Evolutionary conservation across 2,113 vertebrate species (phyloP).

Genomic region (Oryzias celebensis): DNA sequence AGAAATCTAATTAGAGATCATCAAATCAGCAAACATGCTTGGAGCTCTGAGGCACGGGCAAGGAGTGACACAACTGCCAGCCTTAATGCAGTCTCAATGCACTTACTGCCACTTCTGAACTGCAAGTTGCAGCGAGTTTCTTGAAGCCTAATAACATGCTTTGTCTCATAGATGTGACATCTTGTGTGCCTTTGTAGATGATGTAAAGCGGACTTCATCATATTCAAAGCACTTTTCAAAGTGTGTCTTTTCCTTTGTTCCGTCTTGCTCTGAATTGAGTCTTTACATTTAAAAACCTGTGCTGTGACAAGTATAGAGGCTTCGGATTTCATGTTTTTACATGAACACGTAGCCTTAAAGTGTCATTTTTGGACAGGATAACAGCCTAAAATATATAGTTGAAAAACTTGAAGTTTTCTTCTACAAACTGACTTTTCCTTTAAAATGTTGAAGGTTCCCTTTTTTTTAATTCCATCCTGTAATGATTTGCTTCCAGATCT

Average conservation of each 20-base stretch:
- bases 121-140: conserved; percentile 8
- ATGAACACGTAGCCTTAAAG: too few relatives aligned
- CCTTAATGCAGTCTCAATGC: conserved; percentile 30
- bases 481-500: too few relatives aligned
- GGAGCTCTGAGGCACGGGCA: conserved; percentile 36
- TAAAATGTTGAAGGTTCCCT: too few relatives aligned
- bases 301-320: too few relatives aligned
- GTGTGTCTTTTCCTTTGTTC: not conserved
- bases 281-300: too few relatives aligned
- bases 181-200: not conserved
- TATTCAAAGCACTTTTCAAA: not conserved
- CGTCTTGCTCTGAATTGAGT: too few relatives aligned
- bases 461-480: too few relatives aligned
- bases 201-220: conserved; percentile 5
- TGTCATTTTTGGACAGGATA: too few relatives aligned
- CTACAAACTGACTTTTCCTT: too few relatives aligned
- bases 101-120: conserved; percentile 30
- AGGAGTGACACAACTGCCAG: conserved; percentile 44
- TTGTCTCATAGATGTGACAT: not conserved
- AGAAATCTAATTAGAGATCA: conserved; percentile 70
- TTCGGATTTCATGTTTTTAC: too few relatives aligned
- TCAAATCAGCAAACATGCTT: conserved; percentile 60
- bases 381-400: too few relatives aligned
- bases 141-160: not conserved
- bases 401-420: too few relatives aligned